Percentiles rank a stretch among this genome's conserved stretches.
Conservation (phyloP, 2,888 invertebrate genomes). For the Caenorhabditis sp. region DNA sequence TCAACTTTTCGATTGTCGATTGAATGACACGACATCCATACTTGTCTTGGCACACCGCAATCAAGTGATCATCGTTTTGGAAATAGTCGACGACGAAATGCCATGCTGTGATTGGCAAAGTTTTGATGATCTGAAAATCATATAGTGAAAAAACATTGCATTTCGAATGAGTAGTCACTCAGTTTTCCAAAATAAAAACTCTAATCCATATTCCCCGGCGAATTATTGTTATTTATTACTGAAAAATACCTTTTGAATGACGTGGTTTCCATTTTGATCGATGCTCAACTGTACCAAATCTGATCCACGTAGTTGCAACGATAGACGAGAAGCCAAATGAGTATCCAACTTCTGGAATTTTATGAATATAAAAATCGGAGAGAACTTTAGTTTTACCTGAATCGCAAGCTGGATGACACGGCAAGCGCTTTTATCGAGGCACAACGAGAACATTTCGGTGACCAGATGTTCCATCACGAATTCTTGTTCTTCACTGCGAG, state of each 20-base stretch:
- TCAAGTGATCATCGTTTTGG: constrained; percentile 33
- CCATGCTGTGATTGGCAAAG: constrained; percentile 45
- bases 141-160: background rate
- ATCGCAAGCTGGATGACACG: constrained; percentile 67
- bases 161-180: no score
- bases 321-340: constrained; percentile 26
- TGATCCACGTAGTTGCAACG: constrained; percentile 20
- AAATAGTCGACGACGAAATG: constrained; percentile 42
- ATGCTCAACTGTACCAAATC: constrained; percentile 52
- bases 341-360: constrained; percentile 28
- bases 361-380: no score
- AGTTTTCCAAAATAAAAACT: no score
- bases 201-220: no score
- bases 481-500: constrained; percentile 34
- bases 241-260: constrained; percentile 55
- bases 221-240: no score
- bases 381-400: constrained; percentile 38
- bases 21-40: constrained; percentile 63
- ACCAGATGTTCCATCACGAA: constrained; percentile 33
- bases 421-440: constrained; percentile 64
- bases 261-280: constrained; percentile 66
- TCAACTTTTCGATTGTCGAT: constrained; percentile 59
- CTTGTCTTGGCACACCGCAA: constrained; percentile 56
- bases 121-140: constrained; percentile 35
- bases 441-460: constrained; percentile 48